phyloP scores from a whole-genome alignment of 2,113 vertebrate genomes.

The Drymodes brunneopygia region DNA sequence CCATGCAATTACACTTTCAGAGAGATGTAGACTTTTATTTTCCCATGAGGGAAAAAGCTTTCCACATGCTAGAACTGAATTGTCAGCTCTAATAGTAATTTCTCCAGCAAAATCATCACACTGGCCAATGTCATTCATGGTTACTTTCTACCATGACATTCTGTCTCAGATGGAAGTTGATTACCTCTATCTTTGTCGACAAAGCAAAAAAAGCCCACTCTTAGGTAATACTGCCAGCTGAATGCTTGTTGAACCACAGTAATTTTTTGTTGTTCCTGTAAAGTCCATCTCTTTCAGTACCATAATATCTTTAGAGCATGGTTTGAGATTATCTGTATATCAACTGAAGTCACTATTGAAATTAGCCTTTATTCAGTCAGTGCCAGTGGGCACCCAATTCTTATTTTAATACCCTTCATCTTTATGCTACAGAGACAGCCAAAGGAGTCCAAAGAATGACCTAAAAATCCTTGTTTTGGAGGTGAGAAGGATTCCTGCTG shows the following conservation, averaged over 20 bases:
- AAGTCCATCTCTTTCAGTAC: neutral
- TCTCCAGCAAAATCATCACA: slow-evolving; percentile 22
- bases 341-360: neutral
- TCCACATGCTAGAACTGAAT: neutral
- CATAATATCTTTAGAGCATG: neutral
- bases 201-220: slow-evolving; percentile 40
- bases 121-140: slow-evolving; percentile 18
- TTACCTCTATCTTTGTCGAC: slow-evolving; percentile 58
- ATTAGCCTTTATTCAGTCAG: neutral
- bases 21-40: neutral
- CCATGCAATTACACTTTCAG: neutral
- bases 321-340: neutral
- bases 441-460: neutral
- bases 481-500: neutral
- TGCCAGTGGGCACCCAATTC: neutral
- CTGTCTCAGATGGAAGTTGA: slow-evolving; percentile 47
- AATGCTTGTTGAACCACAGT: neutral
- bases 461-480: neutral
- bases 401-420: neutral
- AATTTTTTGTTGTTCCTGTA: slow-evolving; percentile 14
- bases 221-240: slow-evolving; percentile 19
- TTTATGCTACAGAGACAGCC: neutral
- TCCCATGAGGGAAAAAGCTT: neutral
- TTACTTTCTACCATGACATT: slow-evolving; percentile 24
- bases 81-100: slow-evolving; percentile 19